Evolutionary conservation across 1,140 invertebrate species (phyloP).

Genomic region (Papilio polytes): DNA sequence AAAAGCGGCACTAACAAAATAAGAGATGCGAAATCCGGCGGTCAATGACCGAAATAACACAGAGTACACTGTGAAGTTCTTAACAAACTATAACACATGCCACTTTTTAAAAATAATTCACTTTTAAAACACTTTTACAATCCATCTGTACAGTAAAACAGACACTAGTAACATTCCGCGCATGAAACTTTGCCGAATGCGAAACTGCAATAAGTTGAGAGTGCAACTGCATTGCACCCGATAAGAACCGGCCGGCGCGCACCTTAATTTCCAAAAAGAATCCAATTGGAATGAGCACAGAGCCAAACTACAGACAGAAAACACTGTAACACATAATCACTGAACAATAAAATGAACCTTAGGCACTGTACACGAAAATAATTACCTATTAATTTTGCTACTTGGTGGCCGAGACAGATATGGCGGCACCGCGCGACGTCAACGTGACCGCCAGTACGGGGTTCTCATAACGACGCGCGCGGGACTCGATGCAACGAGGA

Average conservation of each 20-base stretch:
- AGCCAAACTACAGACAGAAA: constrained; percentile 60
- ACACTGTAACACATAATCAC: constrained; percentile 76
- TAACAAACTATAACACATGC: constrained; percentile 74
- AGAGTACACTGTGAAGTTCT: constrained; percentile 77
- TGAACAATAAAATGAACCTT: constrained; percentile 64
- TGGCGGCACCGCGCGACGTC: constrained; percentile 87
- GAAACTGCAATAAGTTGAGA: constrained; percentile 84
- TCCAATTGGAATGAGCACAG: constrained; percentile 76
- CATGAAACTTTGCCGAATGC: constrained; percentile 80
- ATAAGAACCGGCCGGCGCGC: constrained; percentile 84
- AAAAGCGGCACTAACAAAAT: constrained; percentile 72
- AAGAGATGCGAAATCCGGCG: constrained; percentile 81
- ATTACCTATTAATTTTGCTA: constrained; percentile 85
- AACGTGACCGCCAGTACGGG: constrained; percentile 90
- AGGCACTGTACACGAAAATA: constrained; percentile 80
- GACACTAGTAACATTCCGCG: constrained; percentile 82
- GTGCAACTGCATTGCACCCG: constrained; percentile 83
- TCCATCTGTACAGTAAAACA: constrained; percentile 67
- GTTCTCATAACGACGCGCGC: constrained; percentile 91
- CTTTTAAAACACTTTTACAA: constrained; percentile 75
- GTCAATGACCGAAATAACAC: constrained; percentile 84
- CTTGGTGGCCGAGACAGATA: constrained; percentile 89
- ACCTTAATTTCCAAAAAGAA: constrained; percentile 79
- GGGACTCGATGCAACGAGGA: constrained; percentile 85
- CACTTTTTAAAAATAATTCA: constrained; percentile 75